Percentiles rank a stretch among this genome's conserved stretches.
Evolutionary conservation across 2,113 vertebrate species (phyloP).

Genomic region (Phycodurus eques): DNA sequence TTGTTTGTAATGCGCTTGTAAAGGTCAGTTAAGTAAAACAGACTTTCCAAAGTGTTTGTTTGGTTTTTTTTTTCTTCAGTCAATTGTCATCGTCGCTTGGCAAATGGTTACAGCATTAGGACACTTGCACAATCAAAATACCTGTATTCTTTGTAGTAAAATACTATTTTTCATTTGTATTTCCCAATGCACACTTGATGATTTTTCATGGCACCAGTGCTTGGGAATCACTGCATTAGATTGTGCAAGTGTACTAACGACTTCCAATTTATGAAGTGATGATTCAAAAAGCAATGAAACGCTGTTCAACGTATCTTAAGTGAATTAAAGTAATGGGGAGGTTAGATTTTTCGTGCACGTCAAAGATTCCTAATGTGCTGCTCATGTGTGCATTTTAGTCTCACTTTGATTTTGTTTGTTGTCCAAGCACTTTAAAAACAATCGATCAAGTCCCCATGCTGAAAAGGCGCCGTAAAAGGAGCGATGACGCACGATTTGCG

Average conservation of each 20-base stretch:
- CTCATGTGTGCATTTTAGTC: not conserved
- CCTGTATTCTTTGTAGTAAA: no score
- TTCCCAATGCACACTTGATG: no score
- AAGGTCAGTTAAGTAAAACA: conserved; percentile 33
- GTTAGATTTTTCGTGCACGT: not conserved
- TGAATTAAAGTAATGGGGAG: not conserved
- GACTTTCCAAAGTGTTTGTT: conserved; percentile 3
- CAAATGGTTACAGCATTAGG: not conserved
- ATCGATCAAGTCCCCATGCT: not conserved
- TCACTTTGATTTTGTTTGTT: conserved; percentile 30
- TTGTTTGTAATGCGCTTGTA: conserved; percentile 11
- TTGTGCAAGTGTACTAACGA: no score
- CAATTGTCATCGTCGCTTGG: not conserved
- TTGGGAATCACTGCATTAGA: no score
- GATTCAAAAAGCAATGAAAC: not conserved
- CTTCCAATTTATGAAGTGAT: no score
- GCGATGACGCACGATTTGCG: conserved; percentile 57
- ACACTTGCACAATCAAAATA: no score
- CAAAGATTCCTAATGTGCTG: not conserved
- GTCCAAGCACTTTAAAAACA: conserved; percentile 1
- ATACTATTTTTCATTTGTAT: no score
- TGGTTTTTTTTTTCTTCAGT: not conserved
- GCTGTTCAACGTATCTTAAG: not conserved
- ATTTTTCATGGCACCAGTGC: no score
- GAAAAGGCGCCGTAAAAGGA: conserved; percentile 55